Conservation (phyloP, 2,888 invertebrate species). For the Galeopsomyia nigrocyanea region DNA sequence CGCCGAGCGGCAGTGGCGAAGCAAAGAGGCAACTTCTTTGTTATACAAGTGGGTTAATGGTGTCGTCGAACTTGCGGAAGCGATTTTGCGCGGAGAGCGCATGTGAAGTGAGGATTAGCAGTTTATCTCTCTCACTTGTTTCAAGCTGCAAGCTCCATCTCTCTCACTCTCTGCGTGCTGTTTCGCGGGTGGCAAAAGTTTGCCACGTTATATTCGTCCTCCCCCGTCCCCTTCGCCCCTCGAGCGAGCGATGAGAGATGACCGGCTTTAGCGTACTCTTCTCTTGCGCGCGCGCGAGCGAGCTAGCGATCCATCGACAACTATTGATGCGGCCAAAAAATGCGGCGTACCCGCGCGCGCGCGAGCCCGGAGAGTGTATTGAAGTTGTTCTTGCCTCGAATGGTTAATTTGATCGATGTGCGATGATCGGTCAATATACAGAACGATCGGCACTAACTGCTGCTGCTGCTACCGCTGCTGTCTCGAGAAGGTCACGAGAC, state of each 20-base stretch:
- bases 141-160: background rate
- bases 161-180: background rate
- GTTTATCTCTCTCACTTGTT: constrained; percentile 46
- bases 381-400: too few species aligned
- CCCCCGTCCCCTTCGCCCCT: too few species aligned
- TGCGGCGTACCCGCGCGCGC: too few species aligned
- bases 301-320: constrained; percentile 29
- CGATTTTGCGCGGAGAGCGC: constrained; percentile 54
- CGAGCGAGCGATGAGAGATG: constrained; percentile 20
- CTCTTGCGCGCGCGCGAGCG: background rate
- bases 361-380: too few species aligned
- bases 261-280: background rate
- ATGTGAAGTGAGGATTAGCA: constrained; percentile 56
- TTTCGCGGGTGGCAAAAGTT: constrained; percentile 27
- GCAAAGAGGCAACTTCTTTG: constrained; percentile 45
- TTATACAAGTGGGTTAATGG: constrained; percentile 57
- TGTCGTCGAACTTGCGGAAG: constrained; percentile 56
- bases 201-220: constrained; percentile 19
- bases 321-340: constrained; percentile 3
- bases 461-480: too few species aligned
- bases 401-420: background rate
- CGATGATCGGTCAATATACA: constrained; percentile 19
- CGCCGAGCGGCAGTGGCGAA: too few species aligned
- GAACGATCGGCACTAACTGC: constrained; percentile 28
- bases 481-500: constrained; percentile 55